Evolutionary conservation across 2,888 invertebrate species (phyloP).

Genomic region (Eupithecia vulgata): DNA sequence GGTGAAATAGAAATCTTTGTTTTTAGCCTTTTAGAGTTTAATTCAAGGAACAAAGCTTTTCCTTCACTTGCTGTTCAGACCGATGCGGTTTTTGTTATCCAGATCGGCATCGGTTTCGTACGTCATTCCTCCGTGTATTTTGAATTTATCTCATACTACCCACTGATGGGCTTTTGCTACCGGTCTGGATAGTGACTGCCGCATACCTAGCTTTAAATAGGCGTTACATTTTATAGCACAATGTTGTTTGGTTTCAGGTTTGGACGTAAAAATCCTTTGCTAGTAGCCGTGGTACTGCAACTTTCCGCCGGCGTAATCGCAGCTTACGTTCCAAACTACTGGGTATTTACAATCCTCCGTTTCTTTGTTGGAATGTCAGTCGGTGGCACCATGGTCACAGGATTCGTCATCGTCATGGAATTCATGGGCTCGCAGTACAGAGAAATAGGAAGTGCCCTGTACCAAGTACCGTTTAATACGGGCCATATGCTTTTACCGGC

Average conservation of each 20-base stretch:
- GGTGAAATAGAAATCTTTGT: slow-evolving; percentile 76
- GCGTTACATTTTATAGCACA: background rate
- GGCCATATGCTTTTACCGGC: slow-evolving; percentile 87
- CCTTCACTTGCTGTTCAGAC: background rate
- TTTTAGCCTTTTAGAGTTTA: background rate
- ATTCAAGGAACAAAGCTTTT: background rate
- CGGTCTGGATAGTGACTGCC: background rate
- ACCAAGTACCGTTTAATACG: slow-evolving; percentile 88
- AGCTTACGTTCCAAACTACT: slow-evolving; percentile 85
- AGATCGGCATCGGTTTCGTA: background rate
- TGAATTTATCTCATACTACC: background rate
- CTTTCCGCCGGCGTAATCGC: slow-evolving; percentile 87
- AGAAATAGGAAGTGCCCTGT: slow-evolving; percentile 84
- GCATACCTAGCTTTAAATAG: background rate
- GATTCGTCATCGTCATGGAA: slow-evolving; percentile 87
- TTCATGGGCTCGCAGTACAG: slow-evolving; percentile 84
- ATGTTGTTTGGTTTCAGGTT: slow-evolving; percentile 80
- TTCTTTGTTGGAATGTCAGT: slow-evolving; percentile 89
- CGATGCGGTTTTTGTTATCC: background rate
- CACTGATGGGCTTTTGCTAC: background rate
- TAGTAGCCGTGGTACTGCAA: slow-evolving; percentile 89
- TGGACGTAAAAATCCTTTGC: slow-evolving; percentile 89
- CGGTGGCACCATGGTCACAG: slow-evolving; percentile 91
- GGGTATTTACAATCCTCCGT: slow-evolving; percentile 86
- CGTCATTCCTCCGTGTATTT: background rate